These are phyloP conservation scores for Epizoanthus stellaris DNA, from an alignment of 92 coral and sea anemone genomes.

Conservation along the genomic window DNA sequence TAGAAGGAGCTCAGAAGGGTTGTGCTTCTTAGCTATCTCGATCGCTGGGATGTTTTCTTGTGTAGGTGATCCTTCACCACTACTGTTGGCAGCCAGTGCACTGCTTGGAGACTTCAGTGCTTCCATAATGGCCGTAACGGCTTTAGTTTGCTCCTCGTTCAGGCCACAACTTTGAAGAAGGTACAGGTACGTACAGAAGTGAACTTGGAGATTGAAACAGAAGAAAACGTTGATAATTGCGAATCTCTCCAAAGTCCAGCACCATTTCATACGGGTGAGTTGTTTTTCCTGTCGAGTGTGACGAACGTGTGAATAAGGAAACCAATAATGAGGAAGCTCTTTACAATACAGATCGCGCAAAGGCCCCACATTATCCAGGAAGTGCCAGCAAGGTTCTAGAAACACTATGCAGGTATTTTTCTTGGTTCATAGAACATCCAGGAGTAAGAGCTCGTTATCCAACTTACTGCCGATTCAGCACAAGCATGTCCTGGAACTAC, in stretches of 20 bases:
- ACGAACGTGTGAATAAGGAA: neutral
- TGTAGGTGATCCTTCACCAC: neutral
- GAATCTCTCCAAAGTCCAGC: no score
- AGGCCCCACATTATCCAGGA: conserved; percentile 19
- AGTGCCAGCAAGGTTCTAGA: conserved; percentile 50
- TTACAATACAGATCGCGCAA: conserved; percentile 40
- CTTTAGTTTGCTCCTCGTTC: no score
- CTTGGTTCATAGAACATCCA: conserved; percentile 55
- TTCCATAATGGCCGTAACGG: no score
- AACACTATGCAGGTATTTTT: conserved; percentile 43
- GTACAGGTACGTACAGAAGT: no score
- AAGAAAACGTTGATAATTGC: no score
- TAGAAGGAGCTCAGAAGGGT: neutral
- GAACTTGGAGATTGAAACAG: no score
- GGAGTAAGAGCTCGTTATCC: conserved; percentile 53
- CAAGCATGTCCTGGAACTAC: conserved; percentile 2
- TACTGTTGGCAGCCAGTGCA: neutral
- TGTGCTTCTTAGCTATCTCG: neutral
- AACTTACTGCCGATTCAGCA: conserved; percentile 37
- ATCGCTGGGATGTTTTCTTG: no score
- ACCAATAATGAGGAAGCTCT: conserved; percentile 21
- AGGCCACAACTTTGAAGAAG: no score
- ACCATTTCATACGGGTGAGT: neutral
- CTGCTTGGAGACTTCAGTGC: neutral
- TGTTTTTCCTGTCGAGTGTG: neutral